Evolutionary conservation across 2,888 invertebrate genomes (phyloP), one percentile per base, ranked within the genome.

Genomic region (Rhamphomyia laevipes): DNA sequence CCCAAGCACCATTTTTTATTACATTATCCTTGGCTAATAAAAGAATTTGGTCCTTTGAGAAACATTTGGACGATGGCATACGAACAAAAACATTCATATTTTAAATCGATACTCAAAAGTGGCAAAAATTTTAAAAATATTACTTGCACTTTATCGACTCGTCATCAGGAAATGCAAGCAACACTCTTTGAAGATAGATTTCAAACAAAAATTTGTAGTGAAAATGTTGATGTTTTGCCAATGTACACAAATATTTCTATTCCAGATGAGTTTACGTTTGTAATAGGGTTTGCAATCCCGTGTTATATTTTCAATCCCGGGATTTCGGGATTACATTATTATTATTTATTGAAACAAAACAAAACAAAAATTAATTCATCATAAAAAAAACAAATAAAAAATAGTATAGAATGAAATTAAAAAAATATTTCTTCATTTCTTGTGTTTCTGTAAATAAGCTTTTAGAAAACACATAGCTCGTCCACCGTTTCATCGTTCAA

Each of bases 61-160:
- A 10, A 45, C 12, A 13, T 55, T 1, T 53, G 55, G 51, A 55
- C 52, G 4, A 45, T 55, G 47, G 18, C 55, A 12, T 61, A 60
- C 47, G 59, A 61, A 51, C 56, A 57, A 31, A 60, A 61, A 45
- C 59, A 61, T 43, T 45, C 54, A 9, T 59, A 50, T 49, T 59
- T 58, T 42, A 60, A 59, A 53, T 52, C 48, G 50, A 41, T 48
- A 12, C 27, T 52, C 0, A 50, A 50, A 46, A 51, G 48, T 38
- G 15, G 13, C n/a, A 51, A 51, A 45, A 59, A 61, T 52, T 59
- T 55, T 37, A 55, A 54, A 52, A 56, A 51, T 30, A 17, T 49
- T 11, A 46, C 48, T 4, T 15, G 10, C 12, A 43, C 42, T 7
- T 17, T 46, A 16, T 9, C 46, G 2, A n/a, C 18, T 30, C 10